Base-by-base conservation (phyloP, 64 coral and sea anemone species). In the Montipora cactus region DNA sequence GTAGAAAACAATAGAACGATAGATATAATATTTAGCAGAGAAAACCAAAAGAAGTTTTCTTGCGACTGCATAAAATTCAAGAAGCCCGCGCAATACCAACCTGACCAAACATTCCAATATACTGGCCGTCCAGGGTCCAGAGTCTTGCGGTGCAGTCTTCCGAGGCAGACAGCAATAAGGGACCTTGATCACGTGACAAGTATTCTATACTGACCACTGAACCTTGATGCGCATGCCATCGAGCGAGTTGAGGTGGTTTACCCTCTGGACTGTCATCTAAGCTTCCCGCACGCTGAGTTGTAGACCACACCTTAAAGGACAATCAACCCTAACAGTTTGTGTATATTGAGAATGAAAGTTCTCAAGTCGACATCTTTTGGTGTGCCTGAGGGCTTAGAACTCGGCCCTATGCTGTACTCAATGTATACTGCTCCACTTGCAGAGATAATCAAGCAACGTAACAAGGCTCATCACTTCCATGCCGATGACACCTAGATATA, bases 31-130 rank as follows among this genome's bases (percentile, higher is more conserved):
- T 57, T 11, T 8, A 57, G 53, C 4, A 57, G 6, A 14, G 61
- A 12, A 7, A 15, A 64, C 61, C 15, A 64, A 64, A 64, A 12
- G 13, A 64, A 12, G 6, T 8, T 57, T 57, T 8, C 52, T 55
- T 55, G 52, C 52, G 6, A 55, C 52, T 10, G 10, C 52, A 55
- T 5, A 55, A 10, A 55, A 10, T 55, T 7, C 5, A 55, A 55
- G 10, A 55, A 55, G 52, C 10, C 52, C 5, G 61, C 23, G n/a
- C 13, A 8, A 19, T 20, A 47, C 51, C 23, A 91, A 98, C 97
- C 97, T 98, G 97, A 5, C 94, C 97, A 89, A 98, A 98, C 97
- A 98, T 98, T 83, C 97, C 92, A 70, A 98, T 53, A 44, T 81
- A 94, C 5, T 95, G 69, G 8, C 82, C 97, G 16, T 96, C 53